Conservation (phyloP, 2,797 vertebrate genomes). For the Naso thynnoides region DNA sequence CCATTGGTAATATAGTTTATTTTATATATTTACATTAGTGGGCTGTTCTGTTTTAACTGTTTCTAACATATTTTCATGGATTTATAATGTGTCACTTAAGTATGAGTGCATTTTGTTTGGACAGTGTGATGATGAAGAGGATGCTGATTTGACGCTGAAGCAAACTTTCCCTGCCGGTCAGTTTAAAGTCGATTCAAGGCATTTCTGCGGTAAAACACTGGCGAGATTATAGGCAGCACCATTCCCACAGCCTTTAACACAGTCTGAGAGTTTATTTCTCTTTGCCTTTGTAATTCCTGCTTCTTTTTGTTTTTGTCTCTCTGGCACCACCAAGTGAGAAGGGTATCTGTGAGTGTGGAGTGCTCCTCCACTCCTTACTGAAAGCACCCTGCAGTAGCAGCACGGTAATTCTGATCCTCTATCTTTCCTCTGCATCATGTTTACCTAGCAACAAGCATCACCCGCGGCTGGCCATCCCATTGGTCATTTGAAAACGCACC, state of each 20-base stretch:
- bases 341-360: slow-evolving; percentile 67
- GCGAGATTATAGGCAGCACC: slow-evolving; percentile 5
- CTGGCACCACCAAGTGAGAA: slow-evolving; percentile 80
- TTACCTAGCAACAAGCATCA: slow-evolving; percentile 96
- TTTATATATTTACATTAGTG: background rate
- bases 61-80: background rate
- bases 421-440: slow-evolving; percentile 93
- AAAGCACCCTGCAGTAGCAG: slow-evolving; percentile 85
- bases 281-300: slow-evolving; percentile 65
- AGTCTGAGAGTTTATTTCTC: slow-evolving; percentile 43
- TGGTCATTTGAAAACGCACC: slow-evolving; percentile 89
- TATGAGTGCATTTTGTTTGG: background rate
- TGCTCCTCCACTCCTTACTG: slow-evolving; percentile 74
- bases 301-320: slow-evolving; percentile 72
- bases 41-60: background rate
- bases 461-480: slow-evolving; percentile 89
- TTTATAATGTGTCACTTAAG: background rate
- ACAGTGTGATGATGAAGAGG: background rate
- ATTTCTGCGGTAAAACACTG: background rate
- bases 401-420: slow-evolving; percentile 90
- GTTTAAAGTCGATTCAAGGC: slow-evolving; percentile 5
- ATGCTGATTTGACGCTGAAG: background rate
- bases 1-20: background rate
- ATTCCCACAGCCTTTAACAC: slow-evolving; percentile 37
- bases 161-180: background rate